Percentiles rank a stretch among this genome's conserved stretches.
Evolutionary conservation across 1,140 invertebrate species (phyloP).

Genomic region (Trachelipus rathkii): DNA sequence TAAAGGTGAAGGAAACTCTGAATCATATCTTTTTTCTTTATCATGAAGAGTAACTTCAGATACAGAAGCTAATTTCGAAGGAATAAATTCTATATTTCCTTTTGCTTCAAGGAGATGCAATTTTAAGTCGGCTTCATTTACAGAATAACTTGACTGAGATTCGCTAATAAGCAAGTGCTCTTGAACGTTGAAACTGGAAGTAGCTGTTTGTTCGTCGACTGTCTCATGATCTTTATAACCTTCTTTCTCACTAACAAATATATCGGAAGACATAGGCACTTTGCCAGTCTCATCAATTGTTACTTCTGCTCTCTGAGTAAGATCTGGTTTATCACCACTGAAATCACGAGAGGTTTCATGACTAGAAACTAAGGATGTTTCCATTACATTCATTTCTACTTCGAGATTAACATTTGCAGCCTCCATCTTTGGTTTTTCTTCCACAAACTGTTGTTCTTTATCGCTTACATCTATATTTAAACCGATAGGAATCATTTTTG

Average conservation of each 20-base stretch:
- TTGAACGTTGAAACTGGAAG: constrained; percentile 57
- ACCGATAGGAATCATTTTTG: constrained; percentile 38
- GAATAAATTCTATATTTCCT: constrained; percentile 34
- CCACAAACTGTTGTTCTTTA: constrained; percentile 39
- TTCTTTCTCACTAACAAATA: constrained; percentile 35
- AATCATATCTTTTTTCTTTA: constrained; percentile 12
- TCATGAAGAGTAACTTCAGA: constrained; percentile 46
- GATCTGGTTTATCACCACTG: not conserved
- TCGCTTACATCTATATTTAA: constrained; percentile 39
- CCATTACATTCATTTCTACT: constrained; percentile 29
- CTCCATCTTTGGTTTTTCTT: constrained; percentile 28
- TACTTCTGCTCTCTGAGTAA: constrained; percentile 26
- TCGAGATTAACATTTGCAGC: constrained; percentile 26
- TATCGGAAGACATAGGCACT: constrained; percentile 33
- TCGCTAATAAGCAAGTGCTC: constrained; percentile 58
- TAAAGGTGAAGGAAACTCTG: not conserved
- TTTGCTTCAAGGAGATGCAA: constrained; percentile 30
- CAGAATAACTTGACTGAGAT: constrained; percentile 30
- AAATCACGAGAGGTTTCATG: constrained; percentile 31
- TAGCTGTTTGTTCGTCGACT: constrained; percentile 50
- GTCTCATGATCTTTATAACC: constrained; percentile 48
- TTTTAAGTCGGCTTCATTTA: constrained; percentile 22
- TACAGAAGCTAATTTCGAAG: constrained; percentile 34
- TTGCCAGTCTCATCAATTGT: constrained; percentile 7
- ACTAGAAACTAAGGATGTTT: constrained; percentile 34